Conservation (phyloP, 2,113 vertebrate genomes). For the Cyprinodon variegatus region DNA sequence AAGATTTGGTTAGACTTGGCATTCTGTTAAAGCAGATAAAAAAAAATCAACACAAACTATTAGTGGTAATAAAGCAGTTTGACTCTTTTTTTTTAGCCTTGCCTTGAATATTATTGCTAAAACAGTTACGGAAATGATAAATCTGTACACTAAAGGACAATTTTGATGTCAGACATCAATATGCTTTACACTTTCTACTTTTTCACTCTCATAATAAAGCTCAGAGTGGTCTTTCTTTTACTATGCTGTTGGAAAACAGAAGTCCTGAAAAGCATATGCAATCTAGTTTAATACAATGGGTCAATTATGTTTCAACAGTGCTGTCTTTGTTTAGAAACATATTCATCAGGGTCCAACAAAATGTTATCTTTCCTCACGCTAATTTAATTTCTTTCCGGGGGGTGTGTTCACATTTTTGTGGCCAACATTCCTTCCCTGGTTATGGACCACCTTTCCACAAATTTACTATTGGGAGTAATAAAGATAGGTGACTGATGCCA, state of each 20-base stretch:
- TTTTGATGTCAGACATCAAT: slow-evolving; percentile 19
- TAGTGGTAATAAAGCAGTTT: no score
- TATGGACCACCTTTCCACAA: slow-evolving; percentile 49
- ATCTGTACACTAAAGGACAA: slow-evolving; percentile 4
- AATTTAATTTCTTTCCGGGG: slow-evolving; percentile 47
- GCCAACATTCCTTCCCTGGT: slow-evolving; percentile 45
- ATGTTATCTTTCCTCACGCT: slow-evolving; percentile 41
- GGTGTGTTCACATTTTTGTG: slow-evolving; percentile 53
- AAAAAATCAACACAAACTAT: neutral
- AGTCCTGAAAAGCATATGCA: neutral
- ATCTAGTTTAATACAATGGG: neutral
- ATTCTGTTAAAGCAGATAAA: neutral
- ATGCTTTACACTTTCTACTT: neutral
- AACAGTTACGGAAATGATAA: slow-evolving; percentile 25
- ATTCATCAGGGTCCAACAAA: slow-evolving; percentile 28
- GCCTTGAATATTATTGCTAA: slow-evolving; percentile 11
- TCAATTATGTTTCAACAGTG: slow-evolving; percentile 3
- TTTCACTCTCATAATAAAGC: neutral
- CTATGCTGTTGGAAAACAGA: no score
- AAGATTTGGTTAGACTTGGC: slow-evolving; percentile 27
- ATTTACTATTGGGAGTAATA: slow-evolving; percentile 42
- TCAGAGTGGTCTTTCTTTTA: neutral
- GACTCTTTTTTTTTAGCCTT: slow-evolving; percentile 26
- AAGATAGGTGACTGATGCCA: slow-evolving; percentile 50
- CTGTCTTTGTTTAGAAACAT: slow-evolving; percentile 18